Evolutionary conservation across 2,888 invertebrate species (phyloP).

Genomic region (Agrochola litura): DNA sequence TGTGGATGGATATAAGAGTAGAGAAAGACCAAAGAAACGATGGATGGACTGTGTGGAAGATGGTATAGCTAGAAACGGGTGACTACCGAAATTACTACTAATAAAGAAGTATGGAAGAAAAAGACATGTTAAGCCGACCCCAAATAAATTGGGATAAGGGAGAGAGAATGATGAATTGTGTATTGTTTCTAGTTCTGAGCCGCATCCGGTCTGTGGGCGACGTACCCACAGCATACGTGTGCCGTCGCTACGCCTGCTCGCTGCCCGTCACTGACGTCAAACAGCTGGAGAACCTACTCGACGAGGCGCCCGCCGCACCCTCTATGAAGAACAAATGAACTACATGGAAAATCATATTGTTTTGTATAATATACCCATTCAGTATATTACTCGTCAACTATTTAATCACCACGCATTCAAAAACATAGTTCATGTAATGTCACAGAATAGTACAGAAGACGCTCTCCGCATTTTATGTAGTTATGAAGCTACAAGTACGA

Average conservation of each 20-base stretch:
- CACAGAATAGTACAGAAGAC: too few species aligned
- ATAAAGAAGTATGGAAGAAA: too few species aligned
- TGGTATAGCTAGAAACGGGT: neutral
- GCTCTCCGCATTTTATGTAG: too few species aligned
- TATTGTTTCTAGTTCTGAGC: slow-evolving; percentile 78
- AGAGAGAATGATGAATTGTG: neutral
- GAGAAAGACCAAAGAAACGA: neutral
- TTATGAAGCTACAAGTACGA: too few species aligned
- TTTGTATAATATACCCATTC: slow-evolving; percentile 58
- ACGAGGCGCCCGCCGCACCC: slow-evolving; percentile 75
- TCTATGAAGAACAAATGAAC: slow-evolving; percentile 62
- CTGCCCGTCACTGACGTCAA: slow-evolving; percentile 93
- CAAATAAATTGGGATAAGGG: too few species aligned
- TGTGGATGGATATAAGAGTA: neutral
- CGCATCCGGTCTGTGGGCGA: slow-evolving; percentile 90
- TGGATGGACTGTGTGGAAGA: neutral
- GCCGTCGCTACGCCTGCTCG: slow-evolving; percentile 94
- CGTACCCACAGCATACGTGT: slow-evolving; percentile 94
- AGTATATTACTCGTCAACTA: slow-evolving; percentile 51
- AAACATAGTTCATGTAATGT: slow-evolving; percentile 29
- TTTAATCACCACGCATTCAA: slow-evolving; percentile 26
- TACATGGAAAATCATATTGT: slow-evolving; percentile 37
- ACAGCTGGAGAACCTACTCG: slow-evolving; percentile 91
- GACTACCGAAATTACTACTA: neutral
- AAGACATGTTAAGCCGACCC: too few species aligned